Evolutionary conservation across 2,113 vertebrate genomes (phyloP).

Genomic region (Athene cunicularia): DNA sequence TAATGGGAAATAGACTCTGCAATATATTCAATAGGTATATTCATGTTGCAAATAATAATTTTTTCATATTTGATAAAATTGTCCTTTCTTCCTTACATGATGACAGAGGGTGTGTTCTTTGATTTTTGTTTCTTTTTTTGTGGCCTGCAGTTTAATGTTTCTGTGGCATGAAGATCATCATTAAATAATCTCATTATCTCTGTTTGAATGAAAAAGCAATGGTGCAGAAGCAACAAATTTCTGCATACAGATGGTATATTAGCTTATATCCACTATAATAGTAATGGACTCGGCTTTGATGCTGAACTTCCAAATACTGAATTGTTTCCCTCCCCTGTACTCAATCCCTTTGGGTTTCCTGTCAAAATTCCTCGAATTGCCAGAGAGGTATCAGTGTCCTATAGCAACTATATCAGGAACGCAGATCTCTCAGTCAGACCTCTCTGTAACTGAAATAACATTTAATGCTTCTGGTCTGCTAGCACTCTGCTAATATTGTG

Average conservation of each 20-base stretch:
- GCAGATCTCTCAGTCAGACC: neutral
- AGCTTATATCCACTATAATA: conserved; percentile 18
- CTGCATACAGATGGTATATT: conserved; percentile 52
- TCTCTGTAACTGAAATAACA: neutral
- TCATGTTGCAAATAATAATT: conserved; percentile 2
- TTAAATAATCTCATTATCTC: conserved; percentile 62
- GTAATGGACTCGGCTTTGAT: neutral
- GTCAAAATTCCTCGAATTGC: neutral
- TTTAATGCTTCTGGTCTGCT: neutral
- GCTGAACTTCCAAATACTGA: neutral
- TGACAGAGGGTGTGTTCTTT: neutral
- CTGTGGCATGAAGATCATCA: neutral
- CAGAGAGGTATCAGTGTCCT: neutral
- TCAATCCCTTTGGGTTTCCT: neutral
- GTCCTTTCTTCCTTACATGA: neutral
- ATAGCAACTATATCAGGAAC: neutral
- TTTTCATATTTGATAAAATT: neutral
- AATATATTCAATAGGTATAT: neutral
- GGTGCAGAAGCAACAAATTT: conserved; percentile 25
- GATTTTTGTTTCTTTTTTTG: neutral
- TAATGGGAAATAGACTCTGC: neutral
- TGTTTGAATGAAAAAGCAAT: conserved; percentile 46
- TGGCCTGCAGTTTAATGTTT: conserved; percentile 47
- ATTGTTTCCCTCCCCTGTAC: neutral
- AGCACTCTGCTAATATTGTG: neutral